Percentiles rank a stretch among this genome's conserved stretches.
Conservation (phyloP, 2,888 invertebrate genomes). For the Chrysopilus asiliformis region DNA sequence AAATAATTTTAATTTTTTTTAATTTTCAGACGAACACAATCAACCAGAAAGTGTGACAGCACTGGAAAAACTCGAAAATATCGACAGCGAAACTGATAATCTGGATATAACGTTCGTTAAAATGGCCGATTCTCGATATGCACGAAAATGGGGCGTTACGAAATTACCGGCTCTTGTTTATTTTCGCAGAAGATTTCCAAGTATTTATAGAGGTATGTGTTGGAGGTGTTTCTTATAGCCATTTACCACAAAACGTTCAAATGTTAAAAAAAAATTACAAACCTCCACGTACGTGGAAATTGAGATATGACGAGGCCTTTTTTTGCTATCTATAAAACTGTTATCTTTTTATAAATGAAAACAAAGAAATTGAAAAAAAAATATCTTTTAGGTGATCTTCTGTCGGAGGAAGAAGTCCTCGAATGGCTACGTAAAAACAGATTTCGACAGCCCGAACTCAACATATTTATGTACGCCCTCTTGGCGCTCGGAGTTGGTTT, state of each 20-base stretch:
- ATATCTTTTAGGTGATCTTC: constrained; percentile 52
- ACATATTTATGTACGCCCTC: constrained; percentile 87
- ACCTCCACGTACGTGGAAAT: too few relatives aligned
- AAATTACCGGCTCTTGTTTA: constrained; percentile 84
- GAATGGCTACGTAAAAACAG: constrained; percentile 90
- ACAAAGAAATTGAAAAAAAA: constrained; percentile 1
- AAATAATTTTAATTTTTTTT: constrained; percentile 6
- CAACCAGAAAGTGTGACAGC: constrained; percentile 70
- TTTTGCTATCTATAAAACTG: too few relatives aligned
- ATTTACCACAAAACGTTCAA: too few relatives aligned
- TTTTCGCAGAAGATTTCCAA: constrained; percentile 81
- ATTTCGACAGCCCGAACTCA: constrained; percentile 82
- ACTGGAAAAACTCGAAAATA: constrained; percentile 75
- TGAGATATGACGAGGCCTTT: too few relatives aligned
- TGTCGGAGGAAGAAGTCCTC: constrained; percentile 71
- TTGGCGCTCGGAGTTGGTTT: constrained; percentile 76
- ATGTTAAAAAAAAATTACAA: too few relatives aligned
- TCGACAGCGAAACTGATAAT: constrained; percentile 89
- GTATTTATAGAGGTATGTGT: constrained; percentile 82
- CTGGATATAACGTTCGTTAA: constrained; percentile 89
- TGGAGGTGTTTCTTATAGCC: too few relatives aligned
- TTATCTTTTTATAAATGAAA: constrained; percentile 4
- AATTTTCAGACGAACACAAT: constrained; percentile 59
- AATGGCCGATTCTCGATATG: constrained; percentile 83
- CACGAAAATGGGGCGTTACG: constrained; percentile 86